Percentiles rank a stretch among this genome's conserved stretches.
Conservation (phyloP, 2,797 vertebrate genomes). For the Chelonia mydas region DNA sequence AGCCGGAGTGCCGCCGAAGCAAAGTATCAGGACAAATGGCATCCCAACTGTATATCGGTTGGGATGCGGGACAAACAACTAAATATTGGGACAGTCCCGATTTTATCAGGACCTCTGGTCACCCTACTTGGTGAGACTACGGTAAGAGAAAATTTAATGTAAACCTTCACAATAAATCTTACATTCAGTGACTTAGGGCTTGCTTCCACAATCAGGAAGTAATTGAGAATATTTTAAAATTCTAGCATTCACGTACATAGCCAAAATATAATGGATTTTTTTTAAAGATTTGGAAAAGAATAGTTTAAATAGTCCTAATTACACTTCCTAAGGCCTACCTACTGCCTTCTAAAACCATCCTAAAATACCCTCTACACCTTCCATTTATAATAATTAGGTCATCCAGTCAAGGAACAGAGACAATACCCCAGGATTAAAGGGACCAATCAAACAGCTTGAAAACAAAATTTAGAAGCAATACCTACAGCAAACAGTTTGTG, state of each 20-base stretch:
- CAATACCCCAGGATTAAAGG: neutral
- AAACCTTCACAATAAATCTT: constrained; percentile 37
- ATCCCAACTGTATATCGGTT: no score
- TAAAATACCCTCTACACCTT: neutral
- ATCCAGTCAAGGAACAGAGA: neutral
- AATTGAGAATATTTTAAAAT: constrained; percentile 3
- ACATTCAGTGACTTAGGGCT: constrained; percentile 39
- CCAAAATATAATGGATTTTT: neutral
- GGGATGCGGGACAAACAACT: no score
- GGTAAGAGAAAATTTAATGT: constrained; percentile 44
- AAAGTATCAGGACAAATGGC: no score
- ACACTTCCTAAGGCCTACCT: constrained; percentile 33
- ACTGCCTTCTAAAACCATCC: neutral
- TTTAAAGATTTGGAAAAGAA: neutral
- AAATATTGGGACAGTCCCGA: no score
- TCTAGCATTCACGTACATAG: neutral
- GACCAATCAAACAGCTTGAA: neutral
- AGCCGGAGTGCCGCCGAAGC: no score
- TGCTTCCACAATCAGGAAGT: constrained; percentile 7
- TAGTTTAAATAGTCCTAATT: constrained; percentile 22
- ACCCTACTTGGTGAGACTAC: neutral
- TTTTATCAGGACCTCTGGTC: no score
- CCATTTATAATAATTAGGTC: neutral
- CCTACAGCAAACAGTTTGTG: neutral
- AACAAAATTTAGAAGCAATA: constrained; percentile 24